Evolutionary conservation across 2,888 invertebrate genomes (phyloP).

Genomic region (Mesopsocus fuscifrons): DNA sequence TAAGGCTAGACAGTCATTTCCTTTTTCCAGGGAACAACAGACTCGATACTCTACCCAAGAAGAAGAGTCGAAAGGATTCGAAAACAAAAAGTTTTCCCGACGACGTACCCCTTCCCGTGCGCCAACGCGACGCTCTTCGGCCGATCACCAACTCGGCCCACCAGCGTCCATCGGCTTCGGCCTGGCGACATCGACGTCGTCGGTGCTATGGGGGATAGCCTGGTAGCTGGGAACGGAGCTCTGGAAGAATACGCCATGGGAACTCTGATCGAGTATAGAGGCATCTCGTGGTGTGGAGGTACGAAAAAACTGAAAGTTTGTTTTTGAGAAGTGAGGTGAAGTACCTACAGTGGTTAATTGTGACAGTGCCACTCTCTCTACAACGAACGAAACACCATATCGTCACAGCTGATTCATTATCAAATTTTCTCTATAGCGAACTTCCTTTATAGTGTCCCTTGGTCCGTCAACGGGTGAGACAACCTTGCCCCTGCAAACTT

Average conservation of each 20-base stretch:
- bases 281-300: constrained; percentile 57
- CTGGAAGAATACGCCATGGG: constrained; percentile 51
- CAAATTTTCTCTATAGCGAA: too few relatives aligned
- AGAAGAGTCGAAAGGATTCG: constrained; percentile 14
- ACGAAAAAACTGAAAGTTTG: too few relatives aligned
- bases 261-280: constrained; percentile 51
- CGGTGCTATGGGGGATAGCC: constrained; percentile 50
- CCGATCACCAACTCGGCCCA: constrained; percentile 27
- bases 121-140: constrained; percentile 24
- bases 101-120: constrained; percentile 37
- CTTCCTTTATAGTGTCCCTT: too few relatives aligned
- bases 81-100: constrained; percentile 17
- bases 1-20: too few relatives aligned
- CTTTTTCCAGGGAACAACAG: constrained; percentile 1
- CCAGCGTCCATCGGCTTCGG: constrained; percentile 43
- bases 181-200: constrained; percentile 53
- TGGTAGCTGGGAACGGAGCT: constrained; percentile 54
- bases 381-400: too few relatives aligned
- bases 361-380: too few relatives aligned
- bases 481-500: too few relatives aligned
- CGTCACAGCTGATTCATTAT: too few relatives aligned
- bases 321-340: too few relatives aligned
- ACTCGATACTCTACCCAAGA: neutral
- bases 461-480: too few relatives aligned
- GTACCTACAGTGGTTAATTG: too few relatives aligned